phyloP scores from a whole-genome alignment of 2,888 invertebrate genomes.

The Branchellion lobata region DNA sequence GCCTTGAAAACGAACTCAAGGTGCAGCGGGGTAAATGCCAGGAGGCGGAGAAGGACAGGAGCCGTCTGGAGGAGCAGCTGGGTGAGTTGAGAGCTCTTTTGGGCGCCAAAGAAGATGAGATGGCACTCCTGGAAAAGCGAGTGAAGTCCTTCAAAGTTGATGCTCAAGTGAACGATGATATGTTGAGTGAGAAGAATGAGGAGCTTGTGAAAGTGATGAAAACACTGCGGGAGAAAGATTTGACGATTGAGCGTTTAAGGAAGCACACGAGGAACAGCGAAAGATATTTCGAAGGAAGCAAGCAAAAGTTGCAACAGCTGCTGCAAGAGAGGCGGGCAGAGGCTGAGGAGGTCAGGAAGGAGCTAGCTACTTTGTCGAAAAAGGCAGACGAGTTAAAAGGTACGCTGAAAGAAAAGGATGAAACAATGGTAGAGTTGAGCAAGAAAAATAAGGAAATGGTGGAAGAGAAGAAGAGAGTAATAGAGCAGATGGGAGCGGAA shows the following conservation, averaged over 20 bases:
- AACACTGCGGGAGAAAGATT: background rate
- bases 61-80: background rate
- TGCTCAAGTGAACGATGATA: background rate
- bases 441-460: background rate
- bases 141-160: background rate
- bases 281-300: background rate
- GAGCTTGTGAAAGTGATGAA: slow-evolving; percentile 8
- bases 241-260: background rate
- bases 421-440: background rate
- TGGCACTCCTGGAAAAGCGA: background rate
- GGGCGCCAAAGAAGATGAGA: background rate
- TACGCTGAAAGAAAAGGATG: background rate
- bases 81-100: background rate
- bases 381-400: background rate
- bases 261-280: background rate
- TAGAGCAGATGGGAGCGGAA: background rate
- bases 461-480: background rate
- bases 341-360: background rate
- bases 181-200: background rate
- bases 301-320: background rate
- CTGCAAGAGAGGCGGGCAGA: slow-evolving; percentile 2
- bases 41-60: background rate
- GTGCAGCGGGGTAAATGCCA: background rate
- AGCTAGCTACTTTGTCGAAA: background rate
- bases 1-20: slow-evolving; percentile 26